Percentiles rank a stretch among this genome's conserved stretches.
phyloP scores from a whole-genome alignment of 2,113 vertebrate genomes.

The Hemibates koningsi region DNA sequence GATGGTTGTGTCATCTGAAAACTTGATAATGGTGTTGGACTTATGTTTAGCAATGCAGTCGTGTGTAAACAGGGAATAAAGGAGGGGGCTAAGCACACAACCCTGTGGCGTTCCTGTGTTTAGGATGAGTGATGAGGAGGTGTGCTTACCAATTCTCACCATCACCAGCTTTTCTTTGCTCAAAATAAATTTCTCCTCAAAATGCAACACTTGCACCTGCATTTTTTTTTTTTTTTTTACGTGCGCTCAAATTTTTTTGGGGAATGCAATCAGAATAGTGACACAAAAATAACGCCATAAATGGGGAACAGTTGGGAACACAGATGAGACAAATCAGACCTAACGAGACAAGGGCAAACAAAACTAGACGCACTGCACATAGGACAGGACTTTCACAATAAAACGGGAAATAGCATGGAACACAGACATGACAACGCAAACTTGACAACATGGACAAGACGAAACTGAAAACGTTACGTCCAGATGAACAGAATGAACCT shows the following conservation, averaged over 20 bases:
- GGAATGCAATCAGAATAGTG: not conserved
- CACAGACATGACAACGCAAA: not conserved
- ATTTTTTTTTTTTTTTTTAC: not conserved
- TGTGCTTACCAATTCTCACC: not conserved
- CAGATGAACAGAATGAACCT: not conserved
- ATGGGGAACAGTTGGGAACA: not conserved
- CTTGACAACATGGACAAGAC: not conserved
- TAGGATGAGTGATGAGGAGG: not conserved
- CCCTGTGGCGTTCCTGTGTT: not conserved
- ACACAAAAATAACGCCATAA: not conserved
- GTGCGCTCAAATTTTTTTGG: accelerated
- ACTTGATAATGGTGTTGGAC: not conserved
- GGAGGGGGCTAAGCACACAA: not conserved
- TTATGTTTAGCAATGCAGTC: not conserved
- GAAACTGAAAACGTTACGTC: not conserved
- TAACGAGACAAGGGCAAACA: not conserved
- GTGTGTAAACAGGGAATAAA: not conserved
- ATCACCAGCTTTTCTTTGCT: not conserved
- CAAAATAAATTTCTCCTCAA: not conserved
- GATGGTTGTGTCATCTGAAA: not conserved
- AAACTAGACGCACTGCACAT: not conserved
- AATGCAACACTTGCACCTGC: not conserved
- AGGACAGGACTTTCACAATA: not conserved
- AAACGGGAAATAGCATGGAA: not conserved
- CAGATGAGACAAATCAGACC: not conserved